Evolutionary conservation across 1,140 invertebrate genomes (phyloP), one percentile per base, ranked within the genome.

Genomic region (Drosophila pruinosa): DNA sequence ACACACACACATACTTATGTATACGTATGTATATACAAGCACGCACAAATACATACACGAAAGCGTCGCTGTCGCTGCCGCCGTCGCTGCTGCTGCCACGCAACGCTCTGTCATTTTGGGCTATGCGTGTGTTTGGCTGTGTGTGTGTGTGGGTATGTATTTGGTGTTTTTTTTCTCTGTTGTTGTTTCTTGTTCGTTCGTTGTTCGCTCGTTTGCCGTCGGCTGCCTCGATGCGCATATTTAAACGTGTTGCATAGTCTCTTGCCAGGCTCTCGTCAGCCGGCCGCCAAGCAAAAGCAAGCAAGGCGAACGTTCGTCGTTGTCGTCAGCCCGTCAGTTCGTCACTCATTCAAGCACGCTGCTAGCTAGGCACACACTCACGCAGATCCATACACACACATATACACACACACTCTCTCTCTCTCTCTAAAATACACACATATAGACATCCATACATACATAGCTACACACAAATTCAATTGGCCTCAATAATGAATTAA

Each of bases 401-500:
- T 0, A n/a, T 15, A 54, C 34, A 8, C 3, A 19, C 17, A 57
- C 8, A 45, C 36, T n/a, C n/a, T n/a, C n/a, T n/a, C n/a, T n/a
- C n/a, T n/a, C n/a, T n/a, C n/a, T n/a, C n/a, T n/a, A n/a, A n/a
- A n/a, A n/a, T n/a, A 36, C 52, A 52, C 24, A 43, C 8, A 59
- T 24, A 21, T 19, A 28, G 10, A 5, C 15, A 34, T 26, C 22
- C 57, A 74, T 12, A 17, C 2, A 57, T 1, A 39, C 36, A 75
- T 17, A 69, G 38, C 45, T 63, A 78, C 69, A 81, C 70, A 88
- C 74, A 86, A 88, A 88, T 86, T 86, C 82, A 86, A 86, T 86
- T 86, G 81, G 81, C 82, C 81, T 86, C 81, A 86, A 86, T 86
- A 86, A 86, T 88, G 81, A 86, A 86, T 86, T 88, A 86, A 86